Evolutionary conservation across 37 sponge, comb jelly and placozoan genomes (phyloP).

Genomic region (Diacarnus erythraeanus): DNA sequence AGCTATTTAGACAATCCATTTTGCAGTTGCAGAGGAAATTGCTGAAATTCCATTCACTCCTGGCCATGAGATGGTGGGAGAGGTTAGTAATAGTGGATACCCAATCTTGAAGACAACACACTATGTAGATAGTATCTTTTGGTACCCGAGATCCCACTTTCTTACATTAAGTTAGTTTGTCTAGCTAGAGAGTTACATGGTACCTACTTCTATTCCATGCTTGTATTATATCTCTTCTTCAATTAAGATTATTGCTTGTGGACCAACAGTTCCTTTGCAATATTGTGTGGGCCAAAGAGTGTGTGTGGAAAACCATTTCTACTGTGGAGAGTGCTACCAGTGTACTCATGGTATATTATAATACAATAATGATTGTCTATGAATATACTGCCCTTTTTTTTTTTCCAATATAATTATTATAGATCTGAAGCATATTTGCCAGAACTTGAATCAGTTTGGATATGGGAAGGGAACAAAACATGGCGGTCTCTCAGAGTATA

Average conservation of each 20-base stretch:
- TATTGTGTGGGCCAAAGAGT: conserved; percentile 79
- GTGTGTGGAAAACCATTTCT: conserved; percentile 94
- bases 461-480: conserved; percentile 88
- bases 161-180: too few relatives aligned
- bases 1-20: not conserved
- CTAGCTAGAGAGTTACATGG: too few relatives aligned
- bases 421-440: conserved; percentile 90
- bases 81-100: conserved; percentile 42
- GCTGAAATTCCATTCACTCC: conserved; percentile 88
- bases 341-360: conserved; percentile 77
- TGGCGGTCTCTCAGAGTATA: conserved; percentile 88
- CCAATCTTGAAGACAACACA: too few relatives aligned
- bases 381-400: too few relatives aligned
- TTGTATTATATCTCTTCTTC: not conserved
- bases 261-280: conserved; percentile 54
- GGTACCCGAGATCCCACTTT: too few relatives aligned
- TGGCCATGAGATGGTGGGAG: conserved; percentile 90
- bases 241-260: conserved; percentile 65
- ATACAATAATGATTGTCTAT: too few relatives aligned
- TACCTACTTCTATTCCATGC: too few relatives aligned
- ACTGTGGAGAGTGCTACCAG: conserved; percentile 93
- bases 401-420: not conserved
- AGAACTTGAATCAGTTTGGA: conserved; percentile 88
- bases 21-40: conserved; percentile 74
- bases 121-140: too few relatives aligned